These are phyloP conservation scores for Campoplex capitator DNA, from an alignment of 2,888 invertebrate genomes.

Conservation along the genomic window DNA sequence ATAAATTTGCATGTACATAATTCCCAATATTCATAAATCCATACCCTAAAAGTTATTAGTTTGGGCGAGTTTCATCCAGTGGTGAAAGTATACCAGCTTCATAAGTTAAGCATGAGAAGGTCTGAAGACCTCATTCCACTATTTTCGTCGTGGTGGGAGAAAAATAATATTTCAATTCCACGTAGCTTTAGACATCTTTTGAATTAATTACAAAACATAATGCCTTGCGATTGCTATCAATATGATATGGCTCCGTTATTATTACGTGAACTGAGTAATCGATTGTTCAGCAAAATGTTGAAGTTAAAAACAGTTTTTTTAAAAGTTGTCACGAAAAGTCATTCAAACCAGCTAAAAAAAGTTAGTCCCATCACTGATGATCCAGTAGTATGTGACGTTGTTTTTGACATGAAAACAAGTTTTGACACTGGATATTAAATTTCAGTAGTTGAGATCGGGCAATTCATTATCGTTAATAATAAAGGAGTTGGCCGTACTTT, in stretches of 20 bases:
- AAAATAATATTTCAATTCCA: too few species aligned
- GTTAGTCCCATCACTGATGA: background rate
- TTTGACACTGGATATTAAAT: constrained; percentile 16
- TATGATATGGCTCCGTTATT: background rate
- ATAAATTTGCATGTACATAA: too few species aligned
- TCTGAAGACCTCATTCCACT: too few species aligned
- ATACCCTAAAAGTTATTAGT: too few species aligned
- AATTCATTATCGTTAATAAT: background rate
- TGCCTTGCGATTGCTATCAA: background rate
- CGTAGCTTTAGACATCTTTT: background rate
- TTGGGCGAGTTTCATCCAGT: too few species aligned
- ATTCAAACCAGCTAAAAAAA: background rate
- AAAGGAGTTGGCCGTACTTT: background rate
- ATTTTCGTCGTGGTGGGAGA: too few species aligned
- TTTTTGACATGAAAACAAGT: too few species aligned
- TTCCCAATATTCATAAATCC: too few species aligned
- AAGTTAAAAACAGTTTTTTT: background rate
- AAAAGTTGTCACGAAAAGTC: background rate
- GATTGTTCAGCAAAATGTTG: background rate
- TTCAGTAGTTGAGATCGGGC: constrained; percentile 19
- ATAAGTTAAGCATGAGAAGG: too few species aligned
- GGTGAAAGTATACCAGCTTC: too few species aligned
- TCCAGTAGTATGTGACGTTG: background rate
- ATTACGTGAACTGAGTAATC: background rate
- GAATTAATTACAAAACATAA: background rate